phyloP scores from a whole-genome alignment of 2,113 vertebrate genomes.

The Melierax canorus region DNA sequence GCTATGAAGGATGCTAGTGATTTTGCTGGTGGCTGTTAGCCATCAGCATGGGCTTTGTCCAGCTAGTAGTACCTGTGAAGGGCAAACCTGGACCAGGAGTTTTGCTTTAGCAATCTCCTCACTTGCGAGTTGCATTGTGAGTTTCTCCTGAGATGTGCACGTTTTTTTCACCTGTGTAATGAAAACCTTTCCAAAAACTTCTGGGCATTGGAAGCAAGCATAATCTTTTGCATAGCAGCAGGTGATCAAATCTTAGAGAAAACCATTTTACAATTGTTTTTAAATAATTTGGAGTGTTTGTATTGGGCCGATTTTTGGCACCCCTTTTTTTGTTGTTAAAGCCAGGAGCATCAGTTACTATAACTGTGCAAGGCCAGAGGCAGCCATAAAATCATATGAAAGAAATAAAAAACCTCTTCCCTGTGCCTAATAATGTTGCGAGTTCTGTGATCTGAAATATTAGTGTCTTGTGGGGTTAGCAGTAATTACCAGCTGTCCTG shows the following conservation, averaged over 20 bases:
- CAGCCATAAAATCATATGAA: not conserved
- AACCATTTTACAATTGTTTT: not conserved
- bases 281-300: not conserved
- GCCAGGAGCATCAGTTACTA: not conserved
- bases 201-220: not conserved
- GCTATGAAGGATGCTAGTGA: not conserved
- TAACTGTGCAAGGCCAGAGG: not conserved
- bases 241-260: not conserved
- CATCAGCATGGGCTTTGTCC: not conserved
- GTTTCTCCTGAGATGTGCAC: not conserved
- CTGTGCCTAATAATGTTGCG: not conserved
- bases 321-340: not conserved
- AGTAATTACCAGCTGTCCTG: not conserved
- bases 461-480: not conserved
- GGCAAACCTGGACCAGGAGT: accelerated
- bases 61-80: not conserved
- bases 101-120: not conserved
- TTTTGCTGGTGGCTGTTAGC: not conserved
- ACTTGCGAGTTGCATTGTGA: not conserved
- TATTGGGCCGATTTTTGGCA: not conserved
- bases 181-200: not conserved
- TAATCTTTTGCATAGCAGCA: not conserved
- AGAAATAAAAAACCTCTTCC: not conserved
- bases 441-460: not conserved
- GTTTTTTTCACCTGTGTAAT: not conserved